Evolutionary conservation across 2,113 vertebrate genomes (phyloP).

Genomic region (Phoxinus phoxinus): DNA sequence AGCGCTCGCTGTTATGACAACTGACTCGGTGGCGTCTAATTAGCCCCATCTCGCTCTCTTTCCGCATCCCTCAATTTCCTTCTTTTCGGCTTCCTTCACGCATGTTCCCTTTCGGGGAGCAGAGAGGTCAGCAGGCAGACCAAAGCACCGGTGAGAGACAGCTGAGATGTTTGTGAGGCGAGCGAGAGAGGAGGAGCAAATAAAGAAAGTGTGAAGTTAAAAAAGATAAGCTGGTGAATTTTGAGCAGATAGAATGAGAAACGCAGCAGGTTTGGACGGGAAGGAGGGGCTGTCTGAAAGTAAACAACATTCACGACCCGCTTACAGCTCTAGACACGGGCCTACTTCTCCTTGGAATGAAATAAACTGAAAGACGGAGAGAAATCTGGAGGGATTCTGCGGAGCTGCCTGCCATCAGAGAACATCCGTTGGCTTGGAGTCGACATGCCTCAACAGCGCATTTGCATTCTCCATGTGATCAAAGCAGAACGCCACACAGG

Average conservation of each 20-base stretch:
- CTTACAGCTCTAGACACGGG: conserved; percentile 2
- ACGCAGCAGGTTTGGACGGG: not conserved
- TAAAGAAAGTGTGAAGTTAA: conserved; percentile 8
- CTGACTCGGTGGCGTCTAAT: conserved; percentile 36
- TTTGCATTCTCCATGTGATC: conserved; percentile 50
- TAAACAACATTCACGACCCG: conserved; percentile 13
- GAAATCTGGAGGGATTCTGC: conserved; percentile 20
- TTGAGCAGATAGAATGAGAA: conserved; percentile 26
- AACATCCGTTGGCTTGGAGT: conserved; percentile 19
- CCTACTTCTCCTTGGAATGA: not conserved
- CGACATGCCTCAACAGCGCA: conserved; percentile 29
- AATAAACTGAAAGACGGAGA: not conserved
- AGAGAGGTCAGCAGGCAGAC: conserved; percentile 32
- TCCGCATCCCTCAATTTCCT: conserved; percentile 8
- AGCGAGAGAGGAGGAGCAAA: conserved; percentile 7
- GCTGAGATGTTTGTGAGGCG: conserved; percentile 36
- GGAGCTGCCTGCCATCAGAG: conserved; percentile 27
- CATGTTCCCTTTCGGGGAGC: conserved; percentile 6
- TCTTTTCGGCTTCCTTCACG: not conserved
- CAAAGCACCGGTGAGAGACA: conserved; percentile 7
- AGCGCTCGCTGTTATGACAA: conserved; percentile 37
- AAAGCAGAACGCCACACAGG: conserved; percentile 45
- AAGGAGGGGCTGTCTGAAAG: conserved; percentile 20
- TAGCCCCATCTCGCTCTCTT: conserved; percentile 34
- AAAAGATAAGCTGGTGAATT: conserved; percentile 19